A percentile compares a stretch with the other conserved stretches of the same genome.
Conservation (phyloP, 2,797 vertebrate genomes). For the Hydrophis major region DNA sequence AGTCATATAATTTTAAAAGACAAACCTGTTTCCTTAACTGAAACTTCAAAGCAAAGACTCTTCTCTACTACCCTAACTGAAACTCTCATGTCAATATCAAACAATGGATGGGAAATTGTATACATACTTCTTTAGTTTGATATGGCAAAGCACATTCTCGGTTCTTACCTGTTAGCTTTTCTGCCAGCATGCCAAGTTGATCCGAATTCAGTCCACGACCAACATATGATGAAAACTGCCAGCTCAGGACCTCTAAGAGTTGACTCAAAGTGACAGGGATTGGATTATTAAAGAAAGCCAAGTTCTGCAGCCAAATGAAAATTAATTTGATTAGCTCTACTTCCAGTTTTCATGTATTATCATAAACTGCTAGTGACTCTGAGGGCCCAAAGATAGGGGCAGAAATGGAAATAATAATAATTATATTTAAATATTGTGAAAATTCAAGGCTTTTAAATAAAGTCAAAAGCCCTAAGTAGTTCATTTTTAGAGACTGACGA, state of each 20-base stretch:
- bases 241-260: constrained; percentile 93
- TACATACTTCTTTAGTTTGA: no score
- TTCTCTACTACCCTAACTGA: not conserved
- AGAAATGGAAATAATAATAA: not conserved
- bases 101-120: not conserved
- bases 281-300: constrained; percentile 90
- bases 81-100: not conserved
- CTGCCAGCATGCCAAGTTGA: constrained; percentile 91
- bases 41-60: not conserved
- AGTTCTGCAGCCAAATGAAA: constrained; percentile 77
- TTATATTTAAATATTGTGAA: not conserved
- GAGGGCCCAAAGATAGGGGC: not conserved
- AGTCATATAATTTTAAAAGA: not conserved
- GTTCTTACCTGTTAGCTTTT: constrained; percentile 86
- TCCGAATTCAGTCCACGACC: constrained; percentile 91
- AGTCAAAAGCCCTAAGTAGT: not conserved
- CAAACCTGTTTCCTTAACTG: not conserved
- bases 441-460: constrained; percentile 8
- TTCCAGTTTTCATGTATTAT: not conserved
- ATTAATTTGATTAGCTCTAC: constrained; percentile 1
- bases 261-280: constrained; percentile 85
- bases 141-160: not conserved
- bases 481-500: not conserved
- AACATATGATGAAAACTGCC: constrained; percentile 94
- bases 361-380: not conserved